Evolutionary conservation across 2,113 vertebrate species (phyloP).

Genomic region (Sceloporus tristichus): DNA sequence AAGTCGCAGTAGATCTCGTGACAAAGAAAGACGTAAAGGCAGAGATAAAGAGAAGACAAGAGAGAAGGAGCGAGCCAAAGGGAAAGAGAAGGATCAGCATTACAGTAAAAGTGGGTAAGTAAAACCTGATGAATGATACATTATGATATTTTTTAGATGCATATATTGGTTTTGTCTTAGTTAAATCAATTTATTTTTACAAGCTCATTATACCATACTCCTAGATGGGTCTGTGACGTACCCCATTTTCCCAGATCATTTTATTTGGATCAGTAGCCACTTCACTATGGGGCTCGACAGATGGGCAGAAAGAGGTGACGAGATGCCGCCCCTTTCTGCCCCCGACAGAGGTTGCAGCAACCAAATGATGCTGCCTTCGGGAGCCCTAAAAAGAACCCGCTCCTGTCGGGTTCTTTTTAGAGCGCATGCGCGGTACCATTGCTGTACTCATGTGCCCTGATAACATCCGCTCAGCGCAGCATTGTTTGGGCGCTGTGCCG

Average conservation of each 20-base stretch:
- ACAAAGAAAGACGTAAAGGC: constrained; percentile 82
- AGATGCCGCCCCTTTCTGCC: too few species aligned
- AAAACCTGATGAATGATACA: not conserved
- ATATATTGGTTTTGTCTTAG: not conserved
- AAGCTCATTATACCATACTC: not conserved
- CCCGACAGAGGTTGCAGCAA: too few species aligned
- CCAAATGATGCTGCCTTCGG: too few species aligned
- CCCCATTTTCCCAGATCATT: not conserved
- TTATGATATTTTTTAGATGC: not conserved
- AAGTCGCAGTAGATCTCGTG: constrained; percentile 81
- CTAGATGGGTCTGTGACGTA: not conserved
- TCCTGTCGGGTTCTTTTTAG: too few species aligned
- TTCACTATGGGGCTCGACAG: not conserved
- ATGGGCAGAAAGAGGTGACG: too few species aligned
- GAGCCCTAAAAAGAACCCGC: too few species aligned
- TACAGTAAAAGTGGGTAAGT: constrained; percentile 77
- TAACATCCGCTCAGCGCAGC: too few species aligned
- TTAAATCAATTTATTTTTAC: not conserved
- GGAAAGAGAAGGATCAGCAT: constrained; percentile 80
- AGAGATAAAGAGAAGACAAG: constrained; percentile 78
- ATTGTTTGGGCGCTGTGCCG: too few species aligned
- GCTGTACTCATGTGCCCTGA: too few species aligned
- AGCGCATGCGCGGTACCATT: too few species aligned
- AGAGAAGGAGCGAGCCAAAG: constrained; percentile 77
- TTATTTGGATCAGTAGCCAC: not conserved